A percentile compares a stretch with the other conserved stretches of the same genome.
phyloP scores from a whole-genome alignment of 2,797 vertebrate genomes.

The Cyclopterus lumpus region DNA sequence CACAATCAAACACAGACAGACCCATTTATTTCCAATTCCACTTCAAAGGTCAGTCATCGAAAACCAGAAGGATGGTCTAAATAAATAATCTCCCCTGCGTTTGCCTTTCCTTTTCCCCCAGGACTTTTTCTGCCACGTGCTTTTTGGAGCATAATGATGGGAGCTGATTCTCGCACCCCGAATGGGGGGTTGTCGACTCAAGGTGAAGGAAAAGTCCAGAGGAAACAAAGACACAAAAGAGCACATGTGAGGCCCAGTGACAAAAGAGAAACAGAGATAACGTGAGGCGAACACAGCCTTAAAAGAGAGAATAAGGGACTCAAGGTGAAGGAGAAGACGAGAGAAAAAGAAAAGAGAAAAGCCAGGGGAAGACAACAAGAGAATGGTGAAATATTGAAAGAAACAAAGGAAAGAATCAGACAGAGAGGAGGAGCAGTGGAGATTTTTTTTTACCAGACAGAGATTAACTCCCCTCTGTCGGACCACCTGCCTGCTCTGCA shows the following conservation, averaged over 20 bases:
- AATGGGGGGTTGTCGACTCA: conserved; percentile 19
- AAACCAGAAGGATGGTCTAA: conserved; percentile 54
- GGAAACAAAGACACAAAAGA: conserved; percentile 30
- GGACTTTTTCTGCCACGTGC: conserved; percentile 58
- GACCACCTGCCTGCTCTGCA: conserved; percentile 58
- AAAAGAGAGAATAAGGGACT: conserved; percentile 15
- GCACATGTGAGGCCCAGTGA: not conserved
- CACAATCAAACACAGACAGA: conserved; percentile 26
- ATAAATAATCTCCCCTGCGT: conserved; percentile 67
- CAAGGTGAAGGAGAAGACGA: conserved; percentile 42
- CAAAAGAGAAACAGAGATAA: conserved; percentile 25
- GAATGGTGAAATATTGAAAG: conserved; percentile 69
- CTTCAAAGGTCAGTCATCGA: conserved; percentile 32
- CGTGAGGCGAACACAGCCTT: not conserved
- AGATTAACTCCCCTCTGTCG: conserved; percentile 70
- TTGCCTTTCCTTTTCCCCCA: conserved; percentile 34
- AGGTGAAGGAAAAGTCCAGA: conserved; percentile 39
- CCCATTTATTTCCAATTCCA: conserved; percentile 28
- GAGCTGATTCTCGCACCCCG: conserved; percentile 32
- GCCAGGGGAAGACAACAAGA: not conserved
- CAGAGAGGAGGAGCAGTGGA: conserved; percentile 58
- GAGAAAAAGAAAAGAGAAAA: conserved; percentile 16
- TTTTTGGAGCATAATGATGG: conserved; percentile 75
- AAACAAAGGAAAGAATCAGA: conserved; percentile 56
- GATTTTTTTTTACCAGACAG: conserved; percentile 56